Percentiles rank a stretch among this genome's conserved stretches.
phyloP scores from a whole-genome alignment of 1,140 invertebrate genomes.

The Drosophila cardini region DNA sequence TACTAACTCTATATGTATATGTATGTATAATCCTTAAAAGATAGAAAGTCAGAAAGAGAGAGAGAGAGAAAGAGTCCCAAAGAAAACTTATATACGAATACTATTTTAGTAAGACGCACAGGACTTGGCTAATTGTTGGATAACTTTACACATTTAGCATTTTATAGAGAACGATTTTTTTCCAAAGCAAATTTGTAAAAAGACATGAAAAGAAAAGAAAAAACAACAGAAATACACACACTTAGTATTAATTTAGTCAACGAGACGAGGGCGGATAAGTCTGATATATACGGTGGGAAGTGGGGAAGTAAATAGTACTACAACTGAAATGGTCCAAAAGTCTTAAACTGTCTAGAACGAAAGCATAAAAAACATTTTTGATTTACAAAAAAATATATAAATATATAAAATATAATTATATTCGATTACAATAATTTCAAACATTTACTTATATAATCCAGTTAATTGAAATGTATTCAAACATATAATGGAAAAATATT shows the following conservation, averaged over 20 bases:
- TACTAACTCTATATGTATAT: constrained; percentile 7
- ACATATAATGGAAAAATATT: constrained; percentile 7
- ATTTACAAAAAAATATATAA: constrained; percentile 5
- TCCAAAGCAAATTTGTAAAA: constrained; percentile 51
- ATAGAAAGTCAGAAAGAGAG: constrained; percentile 34
- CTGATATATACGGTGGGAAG: constrained; percentile 48
- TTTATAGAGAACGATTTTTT: constrained; percentile 77
- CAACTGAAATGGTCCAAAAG: constrained; percentile 74
- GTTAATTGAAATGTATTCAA: constrained; percentile 4
- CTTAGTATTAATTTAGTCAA: constrained; percentile 36
- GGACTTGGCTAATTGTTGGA: constrained; percentile 66
- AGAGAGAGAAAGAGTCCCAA: constrained; percentile 14
- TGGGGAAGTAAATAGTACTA: constrained; percentile 41
- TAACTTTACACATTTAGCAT: constrained; percentile 70
- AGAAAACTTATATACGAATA: constrained; percentile 44
- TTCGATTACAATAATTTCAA: too few species aligned
- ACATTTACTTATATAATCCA: constrained; percentile 1
- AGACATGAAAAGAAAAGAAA: too few species aligned
- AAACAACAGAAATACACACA: background rate
- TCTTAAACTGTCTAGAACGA: constrained; percentile 60
- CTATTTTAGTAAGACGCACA: constrained; percentile 78
- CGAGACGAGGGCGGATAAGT: constrained; percentile 63
- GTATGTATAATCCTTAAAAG: constrained; percentile 24
- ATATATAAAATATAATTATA: constrained; percentile 4
- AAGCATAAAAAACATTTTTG: constrained; percentile 11